A percentile compares a stretch with the other conserved stretches of the same genome.
phyloP scores from a whole-genome alignment of 2,888 invertebrate genomes.

The Drosophila aldrichi region DNA sequence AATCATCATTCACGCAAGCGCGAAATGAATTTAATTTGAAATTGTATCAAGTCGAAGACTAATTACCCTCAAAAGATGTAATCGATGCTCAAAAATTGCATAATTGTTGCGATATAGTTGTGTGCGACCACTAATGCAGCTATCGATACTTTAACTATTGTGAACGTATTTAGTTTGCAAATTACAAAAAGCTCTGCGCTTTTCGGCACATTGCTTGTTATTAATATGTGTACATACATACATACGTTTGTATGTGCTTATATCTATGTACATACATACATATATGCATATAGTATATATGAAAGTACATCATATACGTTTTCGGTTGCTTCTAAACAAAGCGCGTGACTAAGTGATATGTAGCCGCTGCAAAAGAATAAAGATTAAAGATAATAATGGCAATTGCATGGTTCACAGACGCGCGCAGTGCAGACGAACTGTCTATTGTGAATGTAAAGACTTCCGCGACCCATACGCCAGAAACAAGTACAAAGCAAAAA shows the following conservation, averaged over 20 bases:
- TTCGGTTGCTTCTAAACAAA: neutral
- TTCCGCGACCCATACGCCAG: slow-evolving; percentile 42
- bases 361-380: slow-evolving; percentile 15
- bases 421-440: slow-evolving; percentile 27
- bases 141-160: slow-evolving; percentile 9
- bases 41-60: slow-evolving; percentile 8
- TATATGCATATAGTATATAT: neutral
- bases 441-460: slow-evolving; percentile 37
- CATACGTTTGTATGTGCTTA: too few species aligned
- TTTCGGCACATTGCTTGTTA: neutral
- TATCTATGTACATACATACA: too few species aligned
- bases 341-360: neutral
- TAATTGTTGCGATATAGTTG: neutral
- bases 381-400: slow-evolving; percentile 30
- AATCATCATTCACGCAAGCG: slow-evolving; percentile 61
- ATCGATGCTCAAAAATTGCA: neutral
- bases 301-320: neutral
- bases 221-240: neutral
- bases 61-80: slow-evolving; percentile 9
- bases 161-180: neutral
- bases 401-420: slow-evolving; percentile 50
- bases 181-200: neutral
- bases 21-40: slow-evolving; percentile 20
- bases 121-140: neutral
- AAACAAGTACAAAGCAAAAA: slow-evolving; percentile 18